Conservation (phyloP, 2,797 vertebrate species). For the Peromyscus melanophrys region DNA sequence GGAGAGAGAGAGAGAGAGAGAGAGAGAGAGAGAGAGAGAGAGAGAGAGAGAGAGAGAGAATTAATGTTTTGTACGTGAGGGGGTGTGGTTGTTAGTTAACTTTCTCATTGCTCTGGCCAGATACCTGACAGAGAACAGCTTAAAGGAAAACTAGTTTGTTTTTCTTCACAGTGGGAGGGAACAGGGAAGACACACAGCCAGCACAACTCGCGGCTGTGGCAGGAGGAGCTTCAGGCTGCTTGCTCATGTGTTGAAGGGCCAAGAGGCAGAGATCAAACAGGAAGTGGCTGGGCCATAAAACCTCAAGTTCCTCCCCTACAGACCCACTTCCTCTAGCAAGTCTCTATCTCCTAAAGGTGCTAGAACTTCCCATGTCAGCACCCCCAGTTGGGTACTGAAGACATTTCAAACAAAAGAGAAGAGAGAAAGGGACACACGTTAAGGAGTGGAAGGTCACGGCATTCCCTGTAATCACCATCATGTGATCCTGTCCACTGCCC, state of each 20-base stretch:
- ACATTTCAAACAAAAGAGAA: neutral
- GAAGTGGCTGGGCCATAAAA: neutral
- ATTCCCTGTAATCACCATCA: neutral
- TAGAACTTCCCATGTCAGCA: neutral
- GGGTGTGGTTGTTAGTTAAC: neutral
- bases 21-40: too few species aligned
- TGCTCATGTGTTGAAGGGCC: neutral
- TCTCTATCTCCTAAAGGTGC: neutral
- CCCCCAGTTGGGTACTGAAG: neutral
- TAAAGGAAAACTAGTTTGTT: neutral
- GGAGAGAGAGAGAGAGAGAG: too few species aligned
- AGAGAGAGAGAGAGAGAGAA: too few species aligned
- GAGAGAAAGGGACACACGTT: accelerated
- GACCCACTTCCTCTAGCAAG: neutral
- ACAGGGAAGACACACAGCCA: too few species aligned
- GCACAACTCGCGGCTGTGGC: neutral
- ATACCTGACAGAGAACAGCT: neutral
- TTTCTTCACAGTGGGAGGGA: neutral
- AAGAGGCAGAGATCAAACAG: neutral
- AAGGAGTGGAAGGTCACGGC: accelerated
- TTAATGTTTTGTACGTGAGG: neutral
- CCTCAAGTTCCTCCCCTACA: too few species aligned
- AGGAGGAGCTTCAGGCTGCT: neutral
- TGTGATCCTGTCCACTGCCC: neutral
- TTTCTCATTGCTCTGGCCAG: neutral